These are phyloP conservation scores for Phalacrocorax aristotelis DNA, from an alignment of 2,113 vertebrate genomes.

Conservation along the genomic window DNA sequence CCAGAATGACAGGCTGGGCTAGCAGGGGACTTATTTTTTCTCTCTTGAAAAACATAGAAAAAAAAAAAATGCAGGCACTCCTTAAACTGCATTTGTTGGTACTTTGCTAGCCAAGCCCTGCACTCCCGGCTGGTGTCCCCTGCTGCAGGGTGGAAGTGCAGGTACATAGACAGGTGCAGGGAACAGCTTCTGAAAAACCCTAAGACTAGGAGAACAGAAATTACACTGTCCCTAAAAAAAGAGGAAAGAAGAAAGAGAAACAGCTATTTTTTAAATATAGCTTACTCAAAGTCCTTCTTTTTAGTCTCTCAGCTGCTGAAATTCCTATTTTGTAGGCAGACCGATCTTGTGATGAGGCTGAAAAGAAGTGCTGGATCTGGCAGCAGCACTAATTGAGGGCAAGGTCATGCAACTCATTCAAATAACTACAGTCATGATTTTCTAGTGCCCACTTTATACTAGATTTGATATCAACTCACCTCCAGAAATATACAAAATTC, in stretches of 20 bases:
- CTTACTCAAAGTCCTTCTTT: background rate
- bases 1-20: background rate
- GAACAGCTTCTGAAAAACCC: background rate
- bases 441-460: background rate
- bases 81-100: background rate
- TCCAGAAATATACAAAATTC: background rate
- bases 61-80: background rate
- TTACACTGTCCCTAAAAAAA: background rate
- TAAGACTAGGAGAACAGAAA: background rate
- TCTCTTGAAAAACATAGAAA: too few species aligned
- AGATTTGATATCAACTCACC: background rate
- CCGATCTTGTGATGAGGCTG: rapidly evolving
- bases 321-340: background rate
- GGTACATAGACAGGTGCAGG: too few species aligned
- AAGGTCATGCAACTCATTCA: background rate
- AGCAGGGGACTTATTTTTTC: background rate
- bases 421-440: background rate
- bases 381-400: background rate
- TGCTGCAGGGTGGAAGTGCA: background rate
- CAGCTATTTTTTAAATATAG: background rate
- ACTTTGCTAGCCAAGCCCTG: background rate
- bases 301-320: background rate
- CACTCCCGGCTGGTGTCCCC: rapidly evolving
- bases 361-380: background rate
- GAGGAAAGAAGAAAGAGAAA: background rate